Evolutionary conservation across 2,888 invertebrate species (phyloP).

Genomic region (Drosophila histrio): DNA sequence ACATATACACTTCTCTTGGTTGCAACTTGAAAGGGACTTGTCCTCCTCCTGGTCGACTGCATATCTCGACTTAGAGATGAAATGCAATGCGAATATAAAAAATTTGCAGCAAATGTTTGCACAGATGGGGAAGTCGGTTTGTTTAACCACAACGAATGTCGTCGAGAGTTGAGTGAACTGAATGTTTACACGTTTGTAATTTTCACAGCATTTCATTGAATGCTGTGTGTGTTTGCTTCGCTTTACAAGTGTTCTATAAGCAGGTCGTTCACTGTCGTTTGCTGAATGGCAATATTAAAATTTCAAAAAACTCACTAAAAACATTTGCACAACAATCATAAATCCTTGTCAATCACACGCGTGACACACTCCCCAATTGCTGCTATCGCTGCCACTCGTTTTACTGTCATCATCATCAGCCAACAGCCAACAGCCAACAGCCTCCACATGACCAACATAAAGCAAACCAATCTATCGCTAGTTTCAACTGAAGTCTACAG

Average conservation of each 20-base stretch:
- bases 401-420: constrained; percentile 69
- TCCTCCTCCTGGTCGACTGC: constrained; percentile 39
- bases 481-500: constrained; percentile 44
- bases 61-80: constrained; percentile 79
- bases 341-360: constrained; percentile 81
- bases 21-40: constrained; percentile 61
- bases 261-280: constrained; percentile 73
- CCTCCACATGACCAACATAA: constrained; percentile 34
- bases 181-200: constrained; percentile 59
- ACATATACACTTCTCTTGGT: constrained; percentile 35
- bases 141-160: constrained; percentile 12
- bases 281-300: constrained; percentile 55
- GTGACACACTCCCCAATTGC: constrained; percentile 55
- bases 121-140: constrained; percentile 25
- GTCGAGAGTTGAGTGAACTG: constrained; percentile 72
- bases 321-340: constrained; percentile 75
- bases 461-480: constrained; percentile 47
- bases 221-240: constrained; percentile 22
- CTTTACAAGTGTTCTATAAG: constrained; percentile 37
- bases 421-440: constrained; percentile 15
- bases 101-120: constrained; percentile 70
- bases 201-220: constrained; percentile 65
- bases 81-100: constrained; percentile 81
- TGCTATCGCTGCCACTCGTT: constrained; percentile 5
- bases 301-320: constrained; percentile 64